Evolutionary conservation across 2,888 invertebrate genomes (phyloP).

Genomic region (Andrena chrysosceles): DNA sequence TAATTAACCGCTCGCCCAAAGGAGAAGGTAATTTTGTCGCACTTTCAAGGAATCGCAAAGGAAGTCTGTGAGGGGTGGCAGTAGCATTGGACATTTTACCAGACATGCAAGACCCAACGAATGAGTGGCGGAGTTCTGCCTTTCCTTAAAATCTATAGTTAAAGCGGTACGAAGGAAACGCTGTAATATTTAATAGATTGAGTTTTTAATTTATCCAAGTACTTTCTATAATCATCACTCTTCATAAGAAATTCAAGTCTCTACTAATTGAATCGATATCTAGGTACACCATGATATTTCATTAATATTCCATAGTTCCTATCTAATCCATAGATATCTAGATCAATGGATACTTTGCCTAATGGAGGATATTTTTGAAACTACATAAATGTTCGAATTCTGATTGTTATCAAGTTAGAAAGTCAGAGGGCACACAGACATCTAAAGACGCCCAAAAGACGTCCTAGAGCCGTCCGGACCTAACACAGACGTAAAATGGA

Average conservation of each 20-base stretch:
- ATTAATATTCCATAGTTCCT: not conserved
- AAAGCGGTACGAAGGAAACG: slow-evolving; percentile 22
- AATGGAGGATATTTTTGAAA: no score
- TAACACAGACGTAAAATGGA: no score
- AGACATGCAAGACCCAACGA: slow-evolving; percentile 40
- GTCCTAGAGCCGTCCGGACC: no score
- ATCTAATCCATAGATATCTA: not conserved
- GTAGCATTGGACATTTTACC: slow-evolving; percentile 40
- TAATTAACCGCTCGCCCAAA: slow-evolving; percentile 60
- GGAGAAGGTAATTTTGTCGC: slow-evolving; percentile 62
- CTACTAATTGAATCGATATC: not conserved
- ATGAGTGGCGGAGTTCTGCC: slow-evolving; percentile 24
- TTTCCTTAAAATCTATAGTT: slow-evolving; percentile 42
- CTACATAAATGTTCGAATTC: no score
- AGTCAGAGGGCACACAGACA: no score
- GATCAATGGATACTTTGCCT: no score
- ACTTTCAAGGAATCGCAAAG: slow-evolving; percentile 55
- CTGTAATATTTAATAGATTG: slow-evolving; percentile 33
- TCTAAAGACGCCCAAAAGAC: no score
- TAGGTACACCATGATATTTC: not conserved
- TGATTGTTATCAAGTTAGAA: no score
- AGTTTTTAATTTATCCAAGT: slow-evolving; percentile 25
- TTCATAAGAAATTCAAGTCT: not conserved
- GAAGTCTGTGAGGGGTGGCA: slow-evolving; percentile 36
- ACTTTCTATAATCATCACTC: not conserved